A percentile compares a stretch with the other conserved stretches of the same genome.
phyloP scores from a whole-genome alignment of 2,888 invertebrate species.

The Ditylenchus weischeri region DNA sequence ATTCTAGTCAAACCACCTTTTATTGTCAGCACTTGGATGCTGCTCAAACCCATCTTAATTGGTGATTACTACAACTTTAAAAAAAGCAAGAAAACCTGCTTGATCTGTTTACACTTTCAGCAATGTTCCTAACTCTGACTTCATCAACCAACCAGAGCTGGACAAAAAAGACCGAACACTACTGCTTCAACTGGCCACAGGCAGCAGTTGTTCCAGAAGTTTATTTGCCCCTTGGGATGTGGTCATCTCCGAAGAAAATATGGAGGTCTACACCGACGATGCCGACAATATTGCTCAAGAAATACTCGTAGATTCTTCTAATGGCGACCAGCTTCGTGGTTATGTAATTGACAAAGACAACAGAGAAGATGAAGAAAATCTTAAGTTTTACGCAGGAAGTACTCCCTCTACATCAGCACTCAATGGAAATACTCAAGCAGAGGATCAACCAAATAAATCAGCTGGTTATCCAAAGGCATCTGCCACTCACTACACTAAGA shows the following conservation, averaged over 20 bases:
- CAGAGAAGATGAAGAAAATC: background rate
- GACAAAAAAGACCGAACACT: conserved; percentile 2
- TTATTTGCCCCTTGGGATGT: conserved; percentile 3
- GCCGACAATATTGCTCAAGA: background rate
- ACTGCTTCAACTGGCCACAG: conserved; percentile 2
- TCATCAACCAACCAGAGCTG: background rate
- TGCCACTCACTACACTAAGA: too few species aligned
- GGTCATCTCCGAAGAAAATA: background rate
- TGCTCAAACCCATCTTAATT: conserved; percentile 2
- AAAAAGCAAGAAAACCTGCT: too few species aligned
- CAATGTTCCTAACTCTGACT: too few species aligned
- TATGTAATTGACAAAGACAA: background rate
- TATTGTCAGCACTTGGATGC: conserved; percentile 2
- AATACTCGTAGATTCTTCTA: background rate
- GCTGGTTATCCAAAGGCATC: too few species aligned
- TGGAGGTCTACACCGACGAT: background rate
- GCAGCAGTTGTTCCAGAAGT: conserved; percentile 2
- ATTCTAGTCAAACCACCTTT: background rate
- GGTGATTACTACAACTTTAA: background rate
- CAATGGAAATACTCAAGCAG: background rate
- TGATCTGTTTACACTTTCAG: too few species aligned
- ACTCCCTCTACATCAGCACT: background rate
- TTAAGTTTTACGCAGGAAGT: background rate
- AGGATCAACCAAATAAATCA: too few species aligned
- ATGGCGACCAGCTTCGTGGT: background rate